Evolutionary conservation across 1,140 invertebrate genomes (phyloP).

Genomic region (Oncopodura yosiiana): DNA sequence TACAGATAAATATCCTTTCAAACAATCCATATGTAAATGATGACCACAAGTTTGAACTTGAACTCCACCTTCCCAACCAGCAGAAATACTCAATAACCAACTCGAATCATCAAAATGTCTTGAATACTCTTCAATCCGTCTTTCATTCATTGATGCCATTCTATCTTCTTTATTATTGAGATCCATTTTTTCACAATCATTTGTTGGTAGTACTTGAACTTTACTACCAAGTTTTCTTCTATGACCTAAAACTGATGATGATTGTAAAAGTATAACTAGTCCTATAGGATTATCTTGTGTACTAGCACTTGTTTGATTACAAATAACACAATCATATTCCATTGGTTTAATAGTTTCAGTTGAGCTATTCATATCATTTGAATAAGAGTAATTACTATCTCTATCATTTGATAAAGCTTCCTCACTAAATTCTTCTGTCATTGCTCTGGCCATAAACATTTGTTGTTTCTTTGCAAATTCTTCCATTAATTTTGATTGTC

Average conservation of each 20-base stretch:
- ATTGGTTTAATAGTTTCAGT: slow-evolving; percentile 46
- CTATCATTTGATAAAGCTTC: neutral
- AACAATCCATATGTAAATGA: slow-evolving; percentile 85
- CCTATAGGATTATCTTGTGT: slow-evolving; percentile 79
- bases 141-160: slow-evolving; percentile 54
- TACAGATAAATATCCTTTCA: slow-evolving; percentile 70
- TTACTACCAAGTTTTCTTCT: slow-evolving; percentile 45
- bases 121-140: slow-evolving; percentile 56
- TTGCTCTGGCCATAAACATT: slow-evolving; percentile 78
- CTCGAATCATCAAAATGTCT: slow-evolving; percentile 62
- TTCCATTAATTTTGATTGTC: slow-evolving; percentile 82
- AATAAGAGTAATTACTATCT: slow-evolving; percentile 2
- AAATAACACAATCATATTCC: slow-evolving; percentile 93
- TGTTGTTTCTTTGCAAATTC: slow-evolving; percentile 85
- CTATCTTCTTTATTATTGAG: slow-evolving; percentile 47
- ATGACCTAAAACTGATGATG: slow-evolving; percentile 71
- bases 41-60: slow-evolving; percentile 94
- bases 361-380: slow-evolving; percentile 1
- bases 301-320: slow-evolving; percentile 76
- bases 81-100: slow-evolving; percentile 73
- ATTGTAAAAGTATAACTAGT: slow-evolving; percentile 75
- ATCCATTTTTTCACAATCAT: slow-evolving; percentile 49
- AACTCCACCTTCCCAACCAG: slow-evolving; percentile 62
- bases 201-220: slow-evolving; percentile 49
- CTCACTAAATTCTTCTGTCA: slow-evolving; percentile 39